Percentiles rank a stretch among this genome's conserved stretches.
Evolutionary conservation across 2,888 invertebrate species (phyloP).

Genomic region (Andrena praecox): DNA sequence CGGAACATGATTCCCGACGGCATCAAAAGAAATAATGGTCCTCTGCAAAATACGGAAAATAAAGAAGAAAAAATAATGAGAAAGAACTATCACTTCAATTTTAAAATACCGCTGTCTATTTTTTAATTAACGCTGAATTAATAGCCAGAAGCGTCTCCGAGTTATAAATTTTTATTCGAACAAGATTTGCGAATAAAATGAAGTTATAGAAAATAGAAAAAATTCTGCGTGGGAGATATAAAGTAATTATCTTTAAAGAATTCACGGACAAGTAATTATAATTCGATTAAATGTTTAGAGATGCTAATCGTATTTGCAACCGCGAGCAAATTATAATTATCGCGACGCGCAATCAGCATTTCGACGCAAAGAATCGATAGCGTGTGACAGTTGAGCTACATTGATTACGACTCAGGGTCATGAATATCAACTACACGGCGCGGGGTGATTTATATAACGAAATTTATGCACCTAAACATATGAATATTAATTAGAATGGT

Average conservation of each 20-base stretch:
- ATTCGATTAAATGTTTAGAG: not conserved
- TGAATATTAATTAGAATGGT: slow-evolving; percentile 49
- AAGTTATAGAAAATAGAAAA: too few species aligned
- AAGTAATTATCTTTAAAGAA: not conserved
- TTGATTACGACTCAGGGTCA: slow-evolving; percentile 39
- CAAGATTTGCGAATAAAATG: too few species aligned
- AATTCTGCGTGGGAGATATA: not conserved
- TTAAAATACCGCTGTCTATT: not conserved
- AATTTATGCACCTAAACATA: slow-evolving; percentile 33
- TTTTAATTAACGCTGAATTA: not conserved
- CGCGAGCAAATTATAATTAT: slow-evolving; percentile 2
- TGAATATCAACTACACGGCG: slow-evolving; percentile 48
- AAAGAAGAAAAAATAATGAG: not conserved
- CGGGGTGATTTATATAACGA: slow-evolving; percentile 24
- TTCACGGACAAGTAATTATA: not conserved
- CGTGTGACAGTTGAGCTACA: slow-evolving; percentile 31
- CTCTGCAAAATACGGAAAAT: not conserved
- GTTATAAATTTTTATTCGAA: too few species aligned
- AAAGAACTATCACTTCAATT: not conserved
- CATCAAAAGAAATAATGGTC: not conserved
- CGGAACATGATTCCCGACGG: not conserved
- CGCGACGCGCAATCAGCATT: not conserved
- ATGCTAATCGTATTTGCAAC: not conserved
- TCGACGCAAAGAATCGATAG: slow-evolving; percentile 26
- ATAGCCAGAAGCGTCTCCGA: too few species aligned